Conservation (phyloP, 2,113 vertebrate genomes). For the Nycticorax nycticorax region DNA sequence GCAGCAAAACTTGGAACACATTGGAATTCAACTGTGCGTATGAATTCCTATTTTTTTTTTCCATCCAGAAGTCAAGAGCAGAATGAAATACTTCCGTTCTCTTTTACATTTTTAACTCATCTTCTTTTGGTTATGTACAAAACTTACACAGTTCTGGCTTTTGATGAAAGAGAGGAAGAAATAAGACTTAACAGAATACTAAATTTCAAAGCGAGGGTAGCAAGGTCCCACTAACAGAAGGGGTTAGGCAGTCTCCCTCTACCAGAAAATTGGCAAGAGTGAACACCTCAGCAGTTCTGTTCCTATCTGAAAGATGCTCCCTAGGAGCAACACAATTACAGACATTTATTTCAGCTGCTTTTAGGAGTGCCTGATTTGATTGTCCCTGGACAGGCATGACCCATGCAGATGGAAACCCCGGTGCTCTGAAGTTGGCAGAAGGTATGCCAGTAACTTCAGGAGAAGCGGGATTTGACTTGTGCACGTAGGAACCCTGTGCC, state of each 20-base stretch:
- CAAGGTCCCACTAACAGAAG: neutral
- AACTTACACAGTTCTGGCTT: neutral
- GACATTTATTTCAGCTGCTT: neutral
- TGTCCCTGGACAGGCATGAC: fast-evolving
- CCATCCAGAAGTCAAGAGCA: neutral
- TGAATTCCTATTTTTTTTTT: neutral
- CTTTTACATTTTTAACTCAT: neutral
- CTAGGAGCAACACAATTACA: fast-evolving
- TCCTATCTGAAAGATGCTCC: neutral
- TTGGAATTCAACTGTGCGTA: neutral
- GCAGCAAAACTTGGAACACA: neutral
- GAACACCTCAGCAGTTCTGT: fast-evolving
- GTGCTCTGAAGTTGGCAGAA: neutral
- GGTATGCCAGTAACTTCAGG: neutral
- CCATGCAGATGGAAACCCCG: neutral
- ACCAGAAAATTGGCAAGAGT: neutral
- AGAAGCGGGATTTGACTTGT: neutral
- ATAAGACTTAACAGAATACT: neutral
- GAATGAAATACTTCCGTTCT: neutral
- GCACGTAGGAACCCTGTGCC: too few relatives aligned
- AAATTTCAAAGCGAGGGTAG: neutral
- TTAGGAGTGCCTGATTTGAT: neutral
- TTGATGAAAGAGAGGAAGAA: neutral
- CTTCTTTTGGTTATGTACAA: neutral
- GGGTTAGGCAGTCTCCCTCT: neutral